Conservation (phyloP, 2,888 invertebrate species). For the Mimumesa dahlbomi region DNA sequence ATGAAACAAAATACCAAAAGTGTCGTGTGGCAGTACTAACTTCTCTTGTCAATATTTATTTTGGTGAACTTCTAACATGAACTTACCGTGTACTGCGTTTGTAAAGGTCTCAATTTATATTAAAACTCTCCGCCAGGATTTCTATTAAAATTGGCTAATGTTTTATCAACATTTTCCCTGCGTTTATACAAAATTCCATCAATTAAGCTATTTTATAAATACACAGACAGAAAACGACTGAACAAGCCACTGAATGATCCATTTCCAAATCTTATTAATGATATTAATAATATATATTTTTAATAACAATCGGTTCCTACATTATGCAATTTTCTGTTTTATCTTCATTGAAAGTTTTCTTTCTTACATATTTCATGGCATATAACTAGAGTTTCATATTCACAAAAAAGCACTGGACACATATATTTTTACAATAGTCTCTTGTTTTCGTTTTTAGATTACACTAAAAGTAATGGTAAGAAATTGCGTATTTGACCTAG, state of each 20-base stretch:
- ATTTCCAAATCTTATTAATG: slow-evolving; percentile 52
- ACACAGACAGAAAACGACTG: slow-evolving; percentile 52
- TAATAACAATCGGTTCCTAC: slow-evolving; percentile 57
- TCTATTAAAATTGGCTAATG: slow-evolving; percentile 51
- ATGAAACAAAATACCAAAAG: slow-evolving; percentile 22
- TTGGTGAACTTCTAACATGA: slow-evolving; percentile 17
- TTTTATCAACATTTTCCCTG: slow-evolving; percentile 38
- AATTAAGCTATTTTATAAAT: slow-evolving; percentile 57
- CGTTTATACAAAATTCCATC: slow-evolving; percentile 56
- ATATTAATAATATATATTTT: slow-evolving; percentile 59
- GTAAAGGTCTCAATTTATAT: slow-evolving; percentile 45
- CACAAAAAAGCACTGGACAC: slow-evolving; percentile 64
- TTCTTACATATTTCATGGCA: slow-evolving; percentile 38
- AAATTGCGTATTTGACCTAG: slow-evolving; percentile 26
- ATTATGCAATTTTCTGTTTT: slow-evolving; percentile 45
- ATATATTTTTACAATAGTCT: slow-evolving; percentile 64
- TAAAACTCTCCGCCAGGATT: slow-evolving; percentile 47
- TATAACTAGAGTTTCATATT: slow-evolving; percentile 54
- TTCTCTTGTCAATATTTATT: slow-evolving; percentile 14
- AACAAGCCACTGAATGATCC: slow-evolving; percentile 54
- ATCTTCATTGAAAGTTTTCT: slow-evolving; percentile 28
- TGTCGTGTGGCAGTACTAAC: slow-evolving; percentile 24
- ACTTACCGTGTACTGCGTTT: slow-evolving; percentile 62
- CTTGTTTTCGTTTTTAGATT: slow-evolving; percentile 42
- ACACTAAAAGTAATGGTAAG: slow-evolving; percentile 44